phyloP scores from a whole-genome alignment of 30 jellyfish, hydroid and myxozoan species.

The Hydractinia symbiolongicarpus region DNA sequence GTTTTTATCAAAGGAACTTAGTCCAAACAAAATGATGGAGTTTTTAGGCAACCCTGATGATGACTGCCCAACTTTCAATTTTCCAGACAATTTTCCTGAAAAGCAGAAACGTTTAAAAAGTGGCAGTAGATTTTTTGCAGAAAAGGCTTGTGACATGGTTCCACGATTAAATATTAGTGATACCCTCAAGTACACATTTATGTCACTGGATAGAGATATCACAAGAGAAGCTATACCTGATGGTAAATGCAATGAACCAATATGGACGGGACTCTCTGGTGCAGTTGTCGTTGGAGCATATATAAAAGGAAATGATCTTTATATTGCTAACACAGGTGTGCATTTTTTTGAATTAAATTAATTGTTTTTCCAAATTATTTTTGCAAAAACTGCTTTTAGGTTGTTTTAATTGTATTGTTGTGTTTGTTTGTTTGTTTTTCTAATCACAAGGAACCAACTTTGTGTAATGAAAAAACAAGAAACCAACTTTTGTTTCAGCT shows the following conservation, averaged over 20 bases:
- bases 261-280: constrained; percentile 89
- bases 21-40: constrained; percentile 3
- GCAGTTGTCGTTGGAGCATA: constrained; percentile 94
- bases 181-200: constrained; percentile 42
- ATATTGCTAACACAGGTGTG: constrained; percentile 89
- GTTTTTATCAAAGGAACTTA: constrained; percentile 6
- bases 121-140: constrained; percentile 47
- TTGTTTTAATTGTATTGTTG: background rate
- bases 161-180: constrained; percentile 28
- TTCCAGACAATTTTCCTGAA: constrained; percentile 50
- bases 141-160: background rate
- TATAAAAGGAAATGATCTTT: constrained; percentile 52
- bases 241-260: constrained; percentile 67
- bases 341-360: background rate
- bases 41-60: constrained; percentile 47
- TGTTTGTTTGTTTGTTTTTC: background rate
- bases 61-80: constrained; percentile 31
- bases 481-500: too few relatives aligned
- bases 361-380: background rate
- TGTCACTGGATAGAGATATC: constrained; percentile 73
- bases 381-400: background rate
- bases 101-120: constrained; percentile 55
- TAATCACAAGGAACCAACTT: background rate
- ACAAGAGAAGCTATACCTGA: constrained; percentile 89
- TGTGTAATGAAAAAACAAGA: too few relatives aligned